Conservation (phyloP, 1,140 invertebrate genomes). For the Periplaneta americana region DNA sequence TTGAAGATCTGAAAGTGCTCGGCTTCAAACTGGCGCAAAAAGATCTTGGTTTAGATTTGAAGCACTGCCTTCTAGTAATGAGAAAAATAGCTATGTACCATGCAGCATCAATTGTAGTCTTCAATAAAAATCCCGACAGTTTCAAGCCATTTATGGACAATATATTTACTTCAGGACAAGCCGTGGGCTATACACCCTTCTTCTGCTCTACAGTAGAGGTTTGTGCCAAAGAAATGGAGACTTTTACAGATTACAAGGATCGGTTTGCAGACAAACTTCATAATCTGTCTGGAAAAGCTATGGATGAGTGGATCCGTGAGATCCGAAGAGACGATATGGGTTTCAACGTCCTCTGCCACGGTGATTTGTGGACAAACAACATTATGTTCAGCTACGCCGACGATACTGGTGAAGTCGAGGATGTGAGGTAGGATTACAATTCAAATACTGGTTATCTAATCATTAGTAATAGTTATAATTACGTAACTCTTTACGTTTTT, state of each 20-base stretch:
- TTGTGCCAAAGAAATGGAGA: no score
- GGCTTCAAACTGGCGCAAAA: slow-evolving; percentile 7
- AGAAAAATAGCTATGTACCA: not conserved
- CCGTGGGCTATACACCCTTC: no score
- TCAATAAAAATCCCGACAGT: no score
- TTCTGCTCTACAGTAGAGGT: no score
- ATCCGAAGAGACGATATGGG: not conserved
- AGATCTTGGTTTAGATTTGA: not conserved
- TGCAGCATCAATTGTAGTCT: not conserved
- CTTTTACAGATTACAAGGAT: not conserved
- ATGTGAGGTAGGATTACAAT: slow-evolving; percentile 26
- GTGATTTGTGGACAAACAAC: slow-evolving; percentile 49
- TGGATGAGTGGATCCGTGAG: not conserved
- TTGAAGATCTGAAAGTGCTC: slow-evolving; percentile 3
- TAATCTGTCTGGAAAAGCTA: not conserved
- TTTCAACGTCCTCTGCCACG: slow-evolving; percentile 39
- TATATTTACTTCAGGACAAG: no score
- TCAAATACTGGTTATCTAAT: no score
- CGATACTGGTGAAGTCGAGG: slow-evolving; percentile 19
- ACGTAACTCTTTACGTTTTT: no score
- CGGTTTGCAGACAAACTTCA: not conserved
- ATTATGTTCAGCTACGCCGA: slow-evolving; percentile 39
- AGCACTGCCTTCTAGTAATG: not conserved
- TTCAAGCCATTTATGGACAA: no score
- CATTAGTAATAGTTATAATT: no score